A percentile compares a stretch with the other conserved stretches of the same genome.
Conservation (phyloP, 2,888 invertebrate genomes). For the Trissoscelio sp. region DNA sequence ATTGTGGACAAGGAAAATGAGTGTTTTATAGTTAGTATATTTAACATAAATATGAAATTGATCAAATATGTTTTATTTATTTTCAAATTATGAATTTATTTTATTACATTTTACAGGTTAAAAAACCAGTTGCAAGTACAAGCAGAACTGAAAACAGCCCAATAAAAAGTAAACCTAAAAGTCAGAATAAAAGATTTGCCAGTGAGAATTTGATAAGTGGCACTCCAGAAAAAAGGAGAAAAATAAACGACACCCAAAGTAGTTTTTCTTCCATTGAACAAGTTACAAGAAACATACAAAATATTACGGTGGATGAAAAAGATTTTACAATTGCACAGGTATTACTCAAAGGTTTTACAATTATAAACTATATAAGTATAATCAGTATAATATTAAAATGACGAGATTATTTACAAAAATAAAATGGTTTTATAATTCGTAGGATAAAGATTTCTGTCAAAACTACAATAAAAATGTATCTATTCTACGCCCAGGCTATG, state of each 20-base stretch:
- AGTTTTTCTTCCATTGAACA: constrained; percentile 13
- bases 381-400: no score
- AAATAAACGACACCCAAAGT: background rate
- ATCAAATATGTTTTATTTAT: no score
- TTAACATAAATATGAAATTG: no score
- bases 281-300: constrained; percentile 25
- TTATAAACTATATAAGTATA: no score
- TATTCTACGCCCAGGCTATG: no score
- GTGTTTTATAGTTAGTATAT: background rate
- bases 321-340: constrained; percentile 16
- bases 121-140: constrained; percentile 11
- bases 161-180: background rate
- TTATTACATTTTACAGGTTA: background rate
- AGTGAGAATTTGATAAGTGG: background rate
- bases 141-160: background rate
- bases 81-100: background rate
- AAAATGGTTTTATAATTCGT: no score
- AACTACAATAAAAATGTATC: no score
- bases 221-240: constrained; percentile 32
- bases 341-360: no score
- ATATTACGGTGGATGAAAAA: constrained; percentile 30
- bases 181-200: constrained; percentile 20
- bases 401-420: no score
- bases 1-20: background rate
- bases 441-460: no score